A percentile compares a stretch with the other conserved stretches of the same genome.
Conservation (phyloP, 2,797 vertebrate species). For the Leptoclinus maculatus region DNA sequence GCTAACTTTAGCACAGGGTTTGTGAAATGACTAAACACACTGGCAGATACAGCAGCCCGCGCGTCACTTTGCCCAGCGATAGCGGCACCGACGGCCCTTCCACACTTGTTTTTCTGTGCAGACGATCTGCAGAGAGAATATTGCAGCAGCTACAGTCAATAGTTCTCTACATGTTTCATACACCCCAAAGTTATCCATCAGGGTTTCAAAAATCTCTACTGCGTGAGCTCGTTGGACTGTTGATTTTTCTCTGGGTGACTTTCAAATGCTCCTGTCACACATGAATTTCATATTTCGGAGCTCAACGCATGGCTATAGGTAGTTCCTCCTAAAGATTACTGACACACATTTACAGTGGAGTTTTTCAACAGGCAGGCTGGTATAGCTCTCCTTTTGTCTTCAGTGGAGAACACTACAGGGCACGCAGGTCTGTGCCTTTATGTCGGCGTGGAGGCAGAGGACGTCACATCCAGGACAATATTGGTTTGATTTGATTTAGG, state of each 20-base stretch:
- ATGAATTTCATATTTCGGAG: neutral
- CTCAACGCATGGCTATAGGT: too few relatives aligned
- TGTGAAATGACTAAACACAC: slow-evolving; percentile 11
- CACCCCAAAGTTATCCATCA: neutral
- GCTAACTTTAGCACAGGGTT: slow-evolving; percentile 33
- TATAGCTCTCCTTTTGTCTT: slow-evolving; percentile 1
- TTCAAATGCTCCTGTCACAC: neutral
- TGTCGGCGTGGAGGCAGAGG: slow-evolving; percentile 2
- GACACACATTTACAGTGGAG: neutral
- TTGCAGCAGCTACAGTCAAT: neutral
- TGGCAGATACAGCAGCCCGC: neutral
- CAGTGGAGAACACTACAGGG: neutral
- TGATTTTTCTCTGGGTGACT: neutral
- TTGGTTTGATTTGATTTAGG: slow-evolving; percentile 16
- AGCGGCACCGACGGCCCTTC: neutral
- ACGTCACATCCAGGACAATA: slow-evolving; percentile 1
- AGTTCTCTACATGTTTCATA: neutral
- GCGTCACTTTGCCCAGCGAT: neutral
- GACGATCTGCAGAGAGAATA: neutral
- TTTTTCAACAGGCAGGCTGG: neutral
- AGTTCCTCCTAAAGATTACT: neutral
- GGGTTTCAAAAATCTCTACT: neutral
- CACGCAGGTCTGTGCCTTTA: neutral
- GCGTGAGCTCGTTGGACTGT: neutral
- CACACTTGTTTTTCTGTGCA: neutral